A percentile compares a stretch with the other conserved stretches of the same genome.
Conservation (phyloP, 2,113 vertebrate species). For the Paraplagusia blochii region DNA sequence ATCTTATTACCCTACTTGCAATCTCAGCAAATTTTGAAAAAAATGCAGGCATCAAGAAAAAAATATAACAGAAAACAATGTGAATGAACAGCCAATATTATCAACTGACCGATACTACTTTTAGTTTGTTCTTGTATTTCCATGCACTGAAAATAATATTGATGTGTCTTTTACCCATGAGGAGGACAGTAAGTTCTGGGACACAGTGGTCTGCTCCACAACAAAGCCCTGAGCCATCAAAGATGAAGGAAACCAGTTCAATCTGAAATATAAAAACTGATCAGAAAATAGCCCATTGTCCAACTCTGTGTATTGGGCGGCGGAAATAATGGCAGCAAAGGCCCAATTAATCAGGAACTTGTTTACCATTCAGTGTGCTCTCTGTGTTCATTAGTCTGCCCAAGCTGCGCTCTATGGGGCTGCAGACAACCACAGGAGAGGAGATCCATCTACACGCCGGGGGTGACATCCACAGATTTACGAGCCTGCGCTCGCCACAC, state of each 20-base stretch:
- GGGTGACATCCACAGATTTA: slow-evolving; percentile 74
- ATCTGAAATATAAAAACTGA: slow-evolving; percentile 29
- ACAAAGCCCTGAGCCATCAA: slow-evolving; percentile 12
- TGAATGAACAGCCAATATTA: too few relatives aligned
- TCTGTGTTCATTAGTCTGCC: slow-evolving; percentile 70
- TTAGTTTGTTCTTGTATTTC: too few relatives aligned
- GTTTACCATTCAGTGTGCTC: slow-evolving; percentile 72
- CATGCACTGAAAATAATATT: too few relatives aligned
- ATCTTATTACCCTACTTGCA: too few relatives aligned
- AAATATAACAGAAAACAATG: too few relatives aligned
- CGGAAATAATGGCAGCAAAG: slow-evolving; percentile 63
- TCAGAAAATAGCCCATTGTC: slow-evolving; percentile 42
- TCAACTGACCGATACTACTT: too few relatives aligned
- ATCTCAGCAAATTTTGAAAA: too few relatives aligned
- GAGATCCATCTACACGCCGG: slow-evolving; percentile 65
- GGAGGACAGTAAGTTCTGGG: slow-evolving; percentile 2
- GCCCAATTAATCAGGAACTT: slow-evolving; percentile 75
- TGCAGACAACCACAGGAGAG: slow-evolving; percentile 60
- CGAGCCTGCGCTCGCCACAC: slow-evolving; percentile 48
- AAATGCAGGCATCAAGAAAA: too few relatives aligned
- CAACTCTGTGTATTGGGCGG: slow-evolving; percentile 44
- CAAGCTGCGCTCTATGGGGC: slow-evolving; percentile 54
- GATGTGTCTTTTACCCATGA: slow-evolving; percentile 1
- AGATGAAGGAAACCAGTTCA: neutral
- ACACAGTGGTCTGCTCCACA: slow-evolving; percentile 15